phyloP scores from a whole-genome alignment of 2,888 invertebrate species.

The Alviniconcha strummeri region DNA sequence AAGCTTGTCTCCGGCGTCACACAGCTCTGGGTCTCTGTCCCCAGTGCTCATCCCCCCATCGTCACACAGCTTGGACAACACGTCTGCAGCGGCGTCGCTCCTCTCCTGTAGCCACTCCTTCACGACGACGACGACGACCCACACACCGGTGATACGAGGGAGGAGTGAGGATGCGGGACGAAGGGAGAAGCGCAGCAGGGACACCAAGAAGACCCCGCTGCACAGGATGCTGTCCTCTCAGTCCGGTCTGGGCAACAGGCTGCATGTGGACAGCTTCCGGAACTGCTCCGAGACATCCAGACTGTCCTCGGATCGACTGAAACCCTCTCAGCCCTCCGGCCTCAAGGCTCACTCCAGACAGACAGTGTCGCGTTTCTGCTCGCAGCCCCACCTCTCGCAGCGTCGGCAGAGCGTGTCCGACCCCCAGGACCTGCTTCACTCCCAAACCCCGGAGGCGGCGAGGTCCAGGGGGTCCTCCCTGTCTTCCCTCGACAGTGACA shows the following conservation, averaged over 20 bases:
- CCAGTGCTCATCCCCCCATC: too few relatives aligned
- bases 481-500: not conserved
- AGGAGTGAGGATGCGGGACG: not conserved
- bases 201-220: conserved; percentile 6
- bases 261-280: not conserved
- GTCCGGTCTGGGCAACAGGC: not conserved
- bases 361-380: not conserved
- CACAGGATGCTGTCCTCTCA: conserved; percentile 21
- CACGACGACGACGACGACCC: not conserved
- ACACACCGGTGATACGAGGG: conserved; percentile 10
- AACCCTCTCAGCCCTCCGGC: not conserved
- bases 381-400: not conserved
- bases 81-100: too few relatives aligned
- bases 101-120: too few relatives aligned
- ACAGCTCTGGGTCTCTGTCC: too few relatives aligned
- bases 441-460: not conserved
- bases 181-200: not conserved
- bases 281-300: not conserved
- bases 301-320: not conserved
- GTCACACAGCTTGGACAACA: too few relatives aligned
- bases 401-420: conserved; percentile 16
- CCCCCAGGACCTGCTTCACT: not conserved
- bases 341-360: not conserved
- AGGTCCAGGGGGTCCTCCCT: not conserved
- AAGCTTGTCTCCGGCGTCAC: not conserved